phyloP scores from a whole-genome alignment of 2,888 invertebrate genomes.

The Calameuta idolon region DNA sequence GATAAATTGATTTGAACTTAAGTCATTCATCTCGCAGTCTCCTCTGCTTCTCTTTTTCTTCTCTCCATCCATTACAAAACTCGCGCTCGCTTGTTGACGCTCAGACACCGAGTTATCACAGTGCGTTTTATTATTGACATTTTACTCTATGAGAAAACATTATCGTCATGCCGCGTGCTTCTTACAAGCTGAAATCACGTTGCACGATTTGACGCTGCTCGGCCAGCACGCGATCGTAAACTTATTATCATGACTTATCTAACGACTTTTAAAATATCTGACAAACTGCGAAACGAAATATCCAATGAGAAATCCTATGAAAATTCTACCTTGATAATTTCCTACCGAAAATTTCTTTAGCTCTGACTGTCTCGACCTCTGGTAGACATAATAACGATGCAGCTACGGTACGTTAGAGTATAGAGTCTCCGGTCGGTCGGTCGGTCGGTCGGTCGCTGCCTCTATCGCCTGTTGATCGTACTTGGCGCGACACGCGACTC shows the following conservation, averaged over 20 bases:
- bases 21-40: slow-evolving; percentile 25
- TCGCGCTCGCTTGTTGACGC: not conserved
- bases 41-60: not conserved
- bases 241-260: not conserved
- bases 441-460: too few relatives aligned
- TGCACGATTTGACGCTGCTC: not conserved
- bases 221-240: not conserved
- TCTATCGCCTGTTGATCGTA: too few relatives aligned
- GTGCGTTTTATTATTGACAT: slow-evolving; percentile 17
- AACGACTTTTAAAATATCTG: not conserved
- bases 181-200: not conserved
- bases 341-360: not conserved
- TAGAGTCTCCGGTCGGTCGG: too few relatives aligned
- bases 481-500: too few relatives aligned
- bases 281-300: not conserved
- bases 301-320: not conserved
- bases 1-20: slow-evolving; percentile 32
- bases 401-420: not conserved
- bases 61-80: not conserved
- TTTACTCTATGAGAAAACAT: slow-evolving; percentile 2
- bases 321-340: not conserved
- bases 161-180: not conserved
- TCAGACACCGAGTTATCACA: slow-evolving; percentile 23
- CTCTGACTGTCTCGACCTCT: not conserved
- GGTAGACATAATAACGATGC: not conserved